Evolutionary conservation across 1,140 invertebrate genomes (phyloP).

Genomic region (Tachypleus tridentatus): DNA sequence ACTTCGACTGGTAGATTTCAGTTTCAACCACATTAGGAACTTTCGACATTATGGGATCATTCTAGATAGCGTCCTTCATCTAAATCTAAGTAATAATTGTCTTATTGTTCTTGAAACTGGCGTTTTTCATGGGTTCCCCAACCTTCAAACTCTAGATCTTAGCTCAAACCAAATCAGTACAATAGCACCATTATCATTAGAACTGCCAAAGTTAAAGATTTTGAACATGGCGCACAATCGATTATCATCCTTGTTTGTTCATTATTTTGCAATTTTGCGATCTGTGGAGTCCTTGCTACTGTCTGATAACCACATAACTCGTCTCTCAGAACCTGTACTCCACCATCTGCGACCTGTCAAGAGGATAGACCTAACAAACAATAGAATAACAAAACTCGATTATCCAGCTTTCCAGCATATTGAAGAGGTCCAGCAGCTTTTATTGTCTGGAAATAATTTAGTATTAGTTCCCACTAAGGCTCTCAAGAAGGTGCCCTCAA

Average conservation of each 20-base stretch:
- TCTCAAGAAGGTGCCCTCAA: background rate
- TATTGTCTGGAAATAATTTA: conserved; percentile 2
- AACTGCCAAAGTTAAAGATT: conserved; percentile 1
- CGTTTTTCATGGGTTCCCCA: conserved; percentile 2
- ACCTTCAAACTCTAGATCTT: conserved; percentile 1
- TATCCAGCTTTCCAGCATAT: background rate
- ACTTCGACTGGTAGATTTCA: conserved; percentile 3
- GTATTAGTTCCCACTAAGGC: conserved; percentile 1
- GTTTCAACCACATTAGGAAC: conserved; percentile 1
- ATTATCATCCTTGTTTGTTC: background rate
- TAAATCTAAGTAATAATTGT: conserved; percentile 8
- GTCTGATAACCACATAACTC: conserved; percentile 1
- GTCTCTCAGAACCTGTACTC: conserved; percentile 1
- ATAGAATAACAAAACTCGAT: conserved; percentile 5
- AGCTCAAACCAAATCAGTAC: conserved; percentile 1
- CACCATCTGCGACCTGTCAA: background rate
- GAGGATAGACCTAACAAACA: conserved; percentile 2
- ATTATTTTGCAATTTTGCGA: conserved; percentile 1
- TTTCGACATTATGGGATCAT: background rate
- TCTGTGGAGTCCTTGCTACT: background rate
- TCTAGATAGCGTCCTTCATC: background rate
- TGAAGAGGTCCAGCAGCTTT: background rate
- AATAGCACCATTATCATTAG: conserved; percentile 2
- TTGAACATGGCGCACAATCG: conserved; percentile 1
- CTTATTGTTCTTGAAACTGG: conserved; percentile 1